Evolutionary conservation across 2,888 invertebrate species (phyloP).

Genomic region (Heliconius aoede): DNA sequence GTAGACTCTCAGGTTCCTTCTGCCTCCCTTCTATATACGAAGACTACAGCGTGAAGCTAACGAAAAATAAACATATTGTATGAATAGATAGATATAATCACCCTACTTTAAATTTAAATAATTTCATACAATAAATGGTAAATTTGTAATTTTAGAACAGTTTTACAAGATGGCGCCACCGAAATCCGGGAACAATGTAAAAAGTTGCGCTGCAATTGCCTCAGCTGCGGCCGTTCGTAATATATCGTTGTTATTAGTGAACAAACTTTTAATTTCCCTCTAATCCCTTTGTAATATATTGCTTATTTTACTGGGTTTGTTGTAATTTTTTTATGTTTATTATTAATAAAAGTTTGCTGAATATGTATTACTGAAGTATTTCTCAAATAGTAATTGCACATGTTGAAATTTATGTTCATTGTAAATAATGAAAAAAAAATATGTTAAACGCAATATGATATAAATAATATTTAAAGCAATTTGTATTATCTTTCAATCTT

Average conservation of each 20-base stretch:
- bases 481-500: no score
- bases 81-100: constrained; percentile 17
- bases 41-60: no score
- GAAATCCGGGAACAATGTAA: constrained; percentile 57
- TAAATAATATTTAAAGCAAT: no score
- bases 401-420: background rate
- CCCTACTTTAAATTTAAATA: constrained; percentile 37
- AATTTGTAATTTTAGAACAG: constrained; percentile 41
- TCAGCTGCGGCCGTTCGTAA: constrained; percentile 72
- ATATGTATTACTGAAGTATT: background rate
- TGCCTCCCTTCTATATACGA: no score
- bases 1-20: no score
- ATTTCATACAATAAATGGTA: constrained; percentile 33
- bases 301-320: constrained; percentile 46
- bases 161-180: constrained; percentile 48
- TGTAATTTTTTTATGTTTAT: constrained; percentile 25
- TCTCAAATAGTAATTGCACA: background rate
- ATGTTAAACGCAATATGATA: no score
- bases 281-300: constrained; percentile 69
- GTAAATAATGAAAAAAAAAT: no score
- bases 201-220: constrained; percentile 66
- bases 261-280: constrained; percentile 78
- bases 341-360: constrained; percentile 12
- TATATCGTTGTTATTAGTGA: constrained; percentile 74
- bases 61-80: background rate